A percentile compares a stretch with the other conserved stretches of the same genome.
These are phyloP conservation scores for Hesperia comma DNA, from an alignment of 2,888 invertebrate genomes.

Conservation along the genomic window DNA sequence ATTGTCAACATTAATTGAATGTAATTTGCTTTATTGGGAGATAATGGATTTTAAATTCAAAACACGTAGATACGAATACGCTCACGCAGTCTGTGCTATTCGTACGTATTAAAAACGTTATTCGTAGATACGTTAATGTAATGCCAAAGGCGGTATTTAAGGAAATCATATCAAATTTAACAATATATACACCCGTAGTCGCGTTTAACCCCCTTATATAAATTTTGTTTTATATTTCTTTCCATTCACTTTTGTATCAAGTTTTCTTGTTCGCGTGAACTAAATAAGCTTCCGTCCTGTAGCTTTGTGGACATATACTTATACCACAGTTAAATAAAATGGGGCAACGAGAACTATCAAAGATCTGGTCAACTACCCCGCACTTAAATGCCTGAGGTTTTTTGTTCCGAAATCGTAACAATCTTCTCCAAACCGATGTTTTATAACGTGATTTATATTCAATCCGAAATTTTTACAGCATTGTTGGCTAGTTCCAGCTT, in stretches of 20 bases:
- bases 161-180: slow-evolving; percentile 59
- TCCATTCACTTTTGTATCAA: not conserved
- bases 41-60: slow-evolving; percentile 9
- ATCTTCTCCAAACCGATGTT: too few species aligned
- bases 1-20: slow-evolving; percentile 1
- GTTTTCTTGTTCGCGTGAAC: slow-evolving; percentile 24
- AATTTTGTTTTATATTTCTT: not conserved
- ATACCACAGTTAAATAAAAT: slow-evolving; percentile 36
- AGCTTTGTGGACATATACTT: slow-evolving; percentile 42
- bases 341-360: slow-evolving; percentile 28
- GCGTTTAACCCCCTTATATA: not conserved
- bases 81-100: slow-evolving; percentile 7
- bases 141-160: slow-evolving; percentile 63
- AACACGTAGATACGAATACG: slow-evolving; percentile 12
- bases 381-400: not conserved
- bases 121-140: slow-evolving; percentile 32
- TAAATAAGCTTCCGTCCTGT: slow-evolving; percentile 59
- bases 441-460: too few species aligned
- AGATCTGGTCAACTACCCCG: not conserved
- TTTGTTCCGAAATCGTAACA: too few species aligned
- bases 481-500: too few species aligned
- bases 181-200: slow-evolving; percentile 7
- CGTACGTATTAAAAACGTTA: slow-evolving; percentile 23
- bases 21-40: not conserved
- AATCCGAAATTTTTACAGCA: too few species aligned